Evolutionary conservation across 2,113 vertebrate species (phyloP).

Genomic region (Speoplatyrhinus poulsoni): DNA sequence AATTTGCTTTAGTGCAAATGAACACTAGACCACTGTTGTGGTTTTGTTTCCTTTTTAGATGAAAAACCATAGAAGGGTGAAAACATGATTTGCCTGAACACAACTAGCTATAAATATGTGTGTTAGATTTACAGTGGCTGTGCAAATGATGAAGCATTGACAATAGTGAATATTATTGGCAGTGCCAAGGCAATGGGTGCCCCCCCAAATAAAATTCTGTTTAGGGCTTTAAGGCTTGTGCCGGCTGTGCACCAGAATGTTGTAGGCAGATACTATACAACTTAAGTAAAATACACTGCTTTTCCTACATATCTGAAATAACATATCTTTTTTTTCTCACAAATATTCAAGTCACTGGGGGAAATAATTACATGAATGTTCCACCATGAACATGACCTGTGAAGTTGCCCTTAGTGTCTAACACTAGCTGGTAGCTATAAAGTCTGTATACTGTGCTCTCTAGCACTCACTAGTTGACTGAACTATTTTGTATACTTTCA

Average conservation of each 20-base stretch:
- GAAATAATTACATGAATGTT: background rate
- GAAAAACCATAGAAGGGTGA: too few species aligned
- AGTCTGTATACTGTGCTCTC: background rate
- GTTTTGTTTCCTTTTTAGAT: too few species aligned
- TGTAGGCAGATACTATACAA: background rate
- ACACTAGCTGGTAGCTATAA: background rate
- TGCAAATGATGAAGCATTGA: too few species aligned
- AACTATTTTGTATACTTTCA: constrained; percentile 36
- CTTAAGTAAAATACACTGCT: background rate
- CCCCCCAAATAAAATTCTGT: too few species aligned
- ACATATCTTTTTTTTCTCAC: background rate
- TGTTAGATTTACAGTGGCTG: too few species aligned
- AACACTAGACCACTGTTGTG: too few species aligned
- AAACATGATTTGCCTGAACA: too few species aligned
- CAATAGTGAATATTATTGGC: too few species aligned
- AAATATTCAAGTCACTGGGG: background rate
- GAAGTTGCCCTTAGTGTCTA: background rate
- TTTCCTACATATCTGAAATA: background rate
- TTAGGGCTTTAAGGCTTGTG: too few species aligned
- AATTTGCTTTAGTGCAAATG: too few species aligned
- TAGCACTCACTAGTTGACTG: constrained; percentile 27
- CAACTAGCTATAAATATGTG: too few species aligned
- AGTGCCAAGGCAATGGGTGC: too few species aligned
- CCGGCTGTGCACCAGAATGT: background rate
- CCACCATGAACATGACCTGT: background rate